Conservation (phyloP, 2,888 invertebrate species). For the Drosophila kambysellisi region DNA sequence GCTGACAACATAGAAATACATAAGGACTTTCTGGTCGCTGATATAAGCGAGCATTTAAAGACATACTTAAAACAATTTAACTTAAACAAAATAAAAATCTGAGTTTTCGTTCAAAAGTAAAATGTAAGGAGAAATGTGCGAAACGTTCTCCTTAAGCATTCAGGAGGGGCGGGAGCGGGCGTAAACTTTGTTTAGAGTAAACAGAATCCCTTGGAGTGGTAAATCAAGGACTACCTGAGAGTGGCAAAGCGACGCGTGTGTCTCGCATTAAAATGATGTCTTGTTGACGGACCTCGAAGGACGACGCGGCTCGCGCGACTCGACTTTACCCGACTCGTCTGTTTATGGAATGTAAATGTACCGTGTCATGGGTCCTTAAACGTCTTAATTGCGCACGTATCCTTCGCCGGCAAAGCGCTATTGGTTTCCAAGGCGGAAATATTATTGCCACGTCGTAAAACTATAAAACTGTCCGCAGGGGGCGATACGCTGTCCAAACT, state of each 20-base stretch:
- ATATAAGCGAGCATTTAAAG: not conserved
- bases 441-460: conserved; percentile 84
- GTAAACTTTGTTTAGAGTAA: conserved; percentile 75
- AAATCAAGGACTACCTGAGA: conserved; percentile 71
- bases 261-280: conserved; percentile 78
- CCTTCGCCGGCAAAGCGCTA: conserved; percentile 71
- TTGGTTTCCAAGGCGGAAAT: conserved; percentile 81
- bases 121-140: not conserved
- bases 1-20: not conserved
- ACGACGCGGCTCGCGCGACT: conserved; percentile 72
- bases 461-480: conserved; percentile 83
- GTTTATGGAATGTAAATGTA: conserved; percentile 77
- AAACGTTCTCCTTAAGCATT: conserved; percentile 5
- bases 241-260: conserved; percentile 66
- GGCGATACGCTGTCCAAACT: conserved; percentile 43
- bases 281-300: conserved; percentile 68
- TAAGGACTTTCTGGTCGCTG: not conserved
- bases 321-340: conserved; percentile 66
- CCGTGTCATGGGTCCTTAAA: conserved; percentile 83
- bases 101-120: not conserved
- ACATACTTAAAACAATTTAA: not conserved
- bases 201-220: conserved; percentile 54
- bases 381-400: conserved; percentile 82
- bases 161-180: conserved; percentile 47
- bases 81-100: not conserved